phyloP scores from a whole-genome alignment of 2,888 invertebrate species.

The Campaea margaritaria region DNA sequence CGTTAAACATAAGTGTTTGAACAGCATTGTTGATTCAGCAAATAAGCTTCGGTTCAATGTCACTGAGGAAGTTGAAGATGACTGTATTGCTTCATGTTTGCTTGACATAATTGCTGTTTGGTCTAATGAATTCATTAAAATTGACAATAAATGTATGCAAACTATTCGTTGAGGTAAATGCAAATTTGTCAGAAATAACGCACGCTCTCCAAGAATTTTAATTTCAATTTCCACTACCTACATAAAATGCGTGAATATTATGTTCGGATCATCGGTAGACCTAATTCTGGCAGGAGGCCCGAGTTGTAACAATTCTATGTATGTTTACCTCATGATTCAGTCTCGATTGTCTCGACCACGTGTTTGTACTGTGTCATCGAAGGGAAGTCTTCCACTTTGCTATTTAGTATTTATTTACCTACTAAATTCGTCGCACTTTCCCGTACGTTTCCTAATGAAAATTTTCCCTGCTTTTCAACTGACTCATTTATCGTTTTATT shows the following conservation, averaged over 20 bases:
- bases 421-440: slow-evolving; percentile 3
- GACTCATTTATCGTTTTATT: background rate
- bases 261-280: slow-evolving; percentile 13
- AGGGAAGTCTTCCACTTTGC: slow-evolving; percentile 8
- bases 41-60: slow-evolving; percentile 26
- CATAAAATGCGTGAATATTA: slow-evolving; percentile 4
- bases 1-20: slow-evolving; percentile 13
- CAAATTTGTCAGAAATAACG: background rate
- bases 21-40: slow-evolving; percentile 6
- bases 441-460: background rate
- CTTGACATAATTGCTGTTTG: slow-evolving; percentile 1
- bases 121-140: background rate
- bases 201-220: background rate
- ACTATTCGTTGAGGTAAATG: background rate
- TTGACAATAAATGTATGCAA: slow-evolving; percentile 1
- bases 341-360: slow-evolving; percentile 34
- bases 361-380: slow-evolving; percentile 18
- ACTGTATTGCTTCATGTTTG: slow-evolving; percentile 12
- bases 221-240: background rate
- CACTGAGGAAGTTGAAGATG: slow-evolving; percentile 5
- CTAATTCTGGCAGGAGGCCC: slow-evolving; percentile 22
- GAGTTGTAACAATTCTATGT: slow-evolving; percentile 1
- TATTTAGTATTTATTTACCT: slow-evolving; percentile 10
- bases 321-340: slow-evolving; percentile 35
- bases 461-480: background rate